Evolutionary conservation across 2,888 invertebrate genomes (phyloP), one percentile per base, ranked within the genome.

Genomic region (Acanthoscelides obtectus): DNA sequence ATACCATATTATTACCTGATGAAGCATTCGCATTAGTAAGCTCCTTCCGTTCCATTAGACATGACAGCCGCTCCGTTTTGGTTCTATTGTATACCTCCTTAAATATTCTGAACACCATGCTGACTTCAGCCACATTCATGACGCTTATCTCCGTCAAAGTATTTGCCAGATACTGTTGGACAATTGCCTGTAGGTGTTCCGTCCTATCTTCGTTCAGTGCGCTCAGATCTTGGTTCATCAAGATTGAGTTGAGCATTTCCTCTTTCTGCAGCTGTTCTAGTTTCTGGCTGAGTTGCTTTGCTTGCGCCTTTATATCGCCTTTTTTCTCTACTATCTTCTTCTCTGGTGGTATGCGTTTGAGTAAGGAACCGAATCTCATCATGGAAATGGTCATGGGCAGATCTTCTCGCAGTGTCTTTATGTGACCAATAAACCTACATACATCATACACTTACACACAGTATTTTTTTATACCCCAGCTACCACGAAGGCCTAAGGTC

Each of bases 371-470:
- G 74, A 87, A 84, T 71, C 84, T 79, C 67, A 87, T 75, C 78
- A 85, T 83, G 1, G 87, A 87, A 22, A 86, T 72, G 0, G 85
- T 83, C 20, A 86, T 74, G 19, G 78, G 73, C 22, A 85, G 77
- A 78, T 86, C 82, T 68, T 84, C 81, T 72, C 73, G 78, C 3
- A 78, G 76, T 0, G 81, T 79, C 72, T 83, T 81, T 22, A 87
- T 77, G 73, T 87, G 87, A 22, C 84, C 86, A 72, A 87, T 83
- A 73, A 85, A 84, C 70, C 87, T 86, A 69, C 70, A 72, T 70
- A 65, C n/a, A n/a, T n/a, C n/a, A n/a, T n/a, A n/a, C n/a, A n/a
- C n/a, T n/a, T n/a, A n/a, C n/a, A n/a, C n/a, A n/a, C n/a, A n/a
- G n/a, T n/a, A n/a, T n/a, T n/a, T n/a, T n/a, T n/a, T n/a, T n/a